phyloP scores from a whole-genome alignment of 2,113 vertebrate species.

The Thalassarche chlororhynchos region DNA sequence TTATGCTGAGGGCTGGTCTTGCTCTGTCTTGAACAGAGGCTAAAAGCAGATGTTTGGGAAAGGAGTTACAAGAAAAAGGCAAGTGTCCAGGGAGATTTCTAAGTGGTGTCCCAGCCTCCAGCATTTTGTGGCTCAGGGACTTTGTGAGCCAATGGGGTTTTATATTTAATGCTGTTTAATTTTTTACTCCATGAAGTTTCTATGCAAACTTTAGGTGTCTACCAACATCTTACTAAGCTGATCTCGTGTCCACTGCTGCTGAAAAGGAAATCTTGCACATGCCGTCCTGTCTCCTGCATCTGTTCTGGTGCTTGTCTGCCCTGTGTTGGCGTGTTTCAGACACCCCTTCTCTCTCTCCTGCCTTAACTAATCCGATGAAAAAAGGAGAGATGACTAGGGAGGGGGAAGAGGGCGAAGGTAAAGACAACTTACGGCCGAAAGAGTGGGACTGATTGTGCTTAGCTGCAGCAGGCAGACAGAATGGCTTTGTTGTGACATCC shows the following conservation, averaged over 20 bases:
- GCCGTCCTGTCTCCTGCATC: neutral
- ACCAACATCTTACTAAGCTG: neutral
- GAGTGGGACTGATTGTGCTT: neutral
- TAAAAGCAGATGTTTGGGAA: neutral
- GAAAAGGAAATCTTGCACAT: neutral
- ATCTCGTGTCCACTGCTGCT: neutral
- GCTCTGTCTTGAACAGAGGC: neutral
- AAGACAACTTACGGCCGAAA: neutral
- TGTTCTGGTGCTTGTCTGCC: neutral
- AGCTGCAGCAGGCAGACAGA: neutral
- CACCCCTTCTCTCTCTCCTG: neutral
- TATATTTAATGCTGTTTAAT: neutral
- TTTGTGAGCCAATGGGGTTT: neutral
- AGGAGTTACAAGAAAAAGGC: neutral
- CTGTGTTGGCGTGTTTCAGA: neutral
- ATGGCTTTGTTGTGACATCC: neutral
- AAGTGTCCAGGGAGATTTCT: neutral
- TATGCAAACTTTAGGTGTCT: neutral
- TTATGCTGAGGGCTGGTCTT: neutral
- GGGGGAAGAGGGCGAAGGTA: neutral
- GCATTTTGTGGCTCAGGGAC: neutral
- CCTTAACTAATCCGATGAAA: neutral
- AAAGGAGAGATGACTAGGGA: neutral
- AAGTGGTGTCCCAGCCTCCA: neutral
- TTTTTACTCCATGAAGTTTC: neutral